phyloP scores from a whole-genome alignment of 2,113 vertebrate species.

The Nestor notabilis region DNA sequence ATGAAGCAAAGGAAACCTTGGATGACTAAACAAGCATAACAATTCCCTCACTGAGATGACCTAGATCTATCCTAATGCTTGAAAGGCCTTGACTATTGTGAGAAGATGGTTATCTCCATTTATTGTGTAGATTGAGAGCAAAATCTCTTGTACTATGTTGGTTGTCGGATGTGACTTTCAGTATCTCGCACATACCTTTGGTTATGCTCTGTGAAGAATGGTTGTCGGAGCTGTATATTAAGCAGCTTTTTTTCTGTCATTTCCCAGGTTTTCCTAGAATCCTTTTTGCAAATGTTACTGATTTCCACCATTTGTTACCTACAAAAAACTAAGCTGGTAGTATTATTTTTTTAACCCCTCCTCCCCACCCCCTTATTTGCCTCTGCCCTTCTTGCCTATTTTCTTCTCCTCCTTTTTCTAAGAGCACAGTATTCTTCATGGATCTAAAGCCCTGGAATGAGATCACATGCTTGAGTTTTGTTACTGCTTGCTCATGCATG shows the following conservation, averaged over 20 bases:
- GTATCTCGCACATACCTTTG: neutral
- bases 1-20: neutral
- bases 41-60: neutral
- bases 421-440: neutral
- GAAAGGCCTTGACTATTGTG: neutral
- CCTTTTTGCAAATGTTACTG: neutral
- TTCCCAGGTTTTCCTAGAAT: neutral
- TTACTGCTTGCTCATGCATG: neutral
- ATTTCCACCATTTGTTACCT: neutral
- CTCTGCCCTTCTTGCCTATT: neutral
- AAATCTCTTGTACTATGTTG: neutral
- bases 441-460: neutral
- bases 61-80: neutral
- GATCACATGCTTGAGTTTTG: neutral
- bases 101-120: neutral
- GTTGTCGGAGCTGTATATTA: neutral
- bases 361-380: fast-evolving
- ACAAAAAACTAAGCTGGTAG: neutral
- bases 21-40: neutral
- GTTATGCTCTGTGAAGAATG: neutral
- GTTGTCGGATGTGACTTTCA: neutral
- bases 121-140: neutral
- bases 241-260: neutral
- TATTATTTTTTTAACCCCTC: neutral
- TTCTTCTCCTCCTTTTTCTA: neutral